A percentile compares a stretch with the other conserved stretches of the same genome.
Conservation (phyloP, 2,797 vertebrate genomes). For the Xenentodon cancila region DNA sequence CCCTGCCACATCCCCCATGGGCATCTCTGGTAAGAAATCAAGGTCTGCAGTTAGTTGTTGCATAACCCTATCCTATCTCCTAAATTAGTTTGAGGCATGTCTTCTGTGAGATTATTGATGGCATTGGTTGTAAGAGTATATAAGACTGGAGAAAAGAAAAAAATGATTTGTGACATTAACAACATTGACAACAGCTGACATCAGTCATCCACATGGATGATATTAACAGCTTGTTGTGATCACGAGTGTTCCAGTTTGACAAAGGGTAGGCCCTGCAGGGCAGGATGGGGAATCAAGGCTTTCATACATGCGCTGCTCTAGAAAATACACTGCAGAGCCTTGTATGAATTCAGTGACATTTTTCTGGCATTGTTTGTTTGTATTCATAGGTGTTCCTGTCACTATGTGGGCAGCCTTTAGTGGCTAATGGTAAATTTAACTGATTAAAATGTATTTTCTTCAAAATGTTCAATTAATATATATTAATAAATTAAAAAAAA, state of each 20-base stretch:
- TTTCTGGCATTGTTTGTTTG: conserved; percentile 41
- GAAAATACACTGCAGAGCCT: background rate
- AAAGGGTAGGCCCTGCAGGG: conserved; percentile 1
- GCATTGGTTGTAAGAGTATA: background rate
- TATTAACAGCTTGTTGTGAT: conserved; percentile 31
- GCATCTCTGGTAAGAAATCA: conserved; percentile 88
- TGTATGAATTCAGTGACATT: conserved; percentile 17
- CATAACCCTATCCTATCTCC: background rate
- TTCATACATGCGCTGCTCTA: conserved; percentile 39
- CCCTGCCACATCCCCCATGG: conserved; percentile 97
- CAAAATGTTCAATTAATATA: no score
- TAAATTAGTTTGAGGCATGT: background rate
- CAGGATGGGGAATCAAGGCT: conserved; percentile 36
- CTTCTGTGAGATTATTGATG: conserved; percentile 1
- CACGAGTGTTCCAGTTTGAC: conserved; percentile 34
- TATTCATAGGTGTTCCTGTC: conserved; percentile 18
- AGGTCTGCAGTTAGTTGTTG: background rate
- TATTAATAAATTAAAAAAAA: no score
- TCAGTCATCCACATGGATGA: conserved; percentile 8
- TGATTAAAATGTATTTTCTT: background rate
- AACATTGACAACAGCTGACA: conserved; percentile 24
- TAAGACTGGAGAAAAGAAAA: conserved; percentile 19
- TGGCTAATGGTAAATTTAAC: background rate
- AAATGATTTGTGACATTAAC: conserved; percentile 21
- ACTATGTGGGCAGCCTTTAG: background rate